Base-by-base conservation (phyloP, 2,797 vertebrate genomes). In the Paramormyrops hopkinsi region DNA sequence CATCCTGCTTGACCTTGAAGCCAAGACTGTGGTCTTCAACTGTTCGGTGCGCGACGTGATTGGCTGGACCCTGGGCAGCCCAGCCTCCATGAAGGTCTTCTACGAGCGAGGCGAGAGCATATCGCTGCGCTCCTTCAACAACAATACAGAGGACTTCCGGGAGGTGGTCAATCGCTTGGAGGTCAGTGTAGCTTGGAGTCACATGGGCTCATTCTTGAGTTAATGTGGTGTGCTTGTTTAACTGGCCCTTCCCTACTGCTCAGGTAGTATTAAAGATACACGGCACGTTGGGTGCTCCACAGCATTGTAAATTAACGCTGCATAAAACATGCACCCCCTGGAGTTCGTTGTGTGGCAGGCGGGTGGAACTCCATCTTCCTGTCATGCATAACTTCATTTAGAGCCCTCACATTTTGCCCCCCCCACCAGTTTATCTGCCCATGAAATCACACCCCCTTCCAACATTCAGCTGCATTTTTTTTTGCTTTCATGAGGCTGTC, bases 151-250 rank as follows among this genome's bases (percentile, higher is more conserved):
- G 93, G 98, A 99, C 92, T 98, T 99, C 92, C 97, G 97, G 91
- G 98, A 99, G 94, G 97, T 99, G 88, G 97, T 99, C 92, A 98
- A 96, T 94, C 97, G 98, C 89, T 95, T 99, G 91, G 97, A 99
- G 97, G 98, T 99, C 92, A 97, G 97, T 95, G 86, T 86, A 25
- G 51, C 37, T 44, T n/a, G 41, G 7, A 54, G n/a, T 29, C 8
- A 1, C 19, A 6, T 33, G 65, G 76, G 14, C 44, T 50, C 83
- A 22, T 17, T 22, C 37, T 41, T 48, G 25, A 1, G 56, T 25
- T 65, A 11, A 29, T 65, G 22, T 29, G 59, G 2, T 17, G 29
- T 73, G 69, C 4, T 37, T 73, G 69, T 73, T 37, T 17, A 33
- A 73, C 9, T 73, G 65, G 7, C 12, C 69, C 69, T 17, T 33